Conservation (phyloP, 2,113 vertebrate species). For the Phrynocephalus versicolor region DNA sequence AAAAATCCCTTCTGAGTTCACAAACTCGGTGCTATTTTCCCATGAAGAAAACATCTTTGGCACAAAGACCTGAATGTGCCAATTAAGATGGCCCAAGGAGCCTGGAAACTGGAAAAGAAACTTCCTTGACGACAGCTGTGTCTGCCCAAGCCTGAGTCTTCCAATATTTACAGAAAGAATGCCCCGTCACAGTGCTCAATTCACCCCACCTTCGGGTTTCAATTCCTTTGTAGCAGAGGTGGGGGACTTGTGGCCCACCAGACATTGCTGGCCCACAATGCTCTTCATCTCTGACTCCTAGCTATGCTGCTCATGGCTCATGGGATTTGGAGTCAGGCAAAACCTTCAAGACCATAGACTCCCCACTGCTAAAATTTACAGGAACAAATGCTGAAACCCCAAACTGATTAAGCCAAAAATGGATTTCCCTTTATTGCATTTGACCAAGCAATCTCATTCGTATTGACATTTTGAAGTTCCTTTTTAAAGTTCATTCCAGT, state of each 20-base stretch:
- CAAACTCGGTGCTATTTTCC: conserved; percentile 61
- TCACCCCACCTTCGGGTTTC: neutral
- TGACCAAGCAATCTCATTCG: neutral
- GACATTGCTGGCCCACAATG: neutral
- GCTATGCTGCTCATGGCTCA: neutral
- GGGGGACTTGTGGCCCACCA: neutral
- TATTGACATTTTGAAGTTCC: no score
- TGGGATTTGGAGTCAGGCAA: neutral
- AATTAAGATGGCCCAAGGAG: conserved; percentile 53
- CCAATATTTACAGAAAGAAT: neutral
- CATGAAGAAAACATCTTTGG: conserved; percentile 67
- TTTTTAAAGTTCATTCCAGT: no score
- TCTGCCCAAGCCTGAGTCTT: conserved; percentile 17
- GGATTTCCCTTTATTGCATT: neutral
- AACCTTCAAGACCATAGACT: neutral
- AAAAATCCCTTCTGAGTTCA: conserved; percentile 67
- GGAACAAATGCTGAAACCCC: neutral
- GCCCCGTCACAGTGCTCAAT: neutral
- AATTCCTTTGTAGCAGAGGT: neutral
- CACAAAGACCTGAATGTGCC: conserved; percentile 60
- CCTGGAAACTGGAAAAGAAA: conserved; percentile 46
- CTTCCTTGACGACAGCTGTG: conserved; percentile 41
- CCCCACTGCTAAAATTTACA: neutral
- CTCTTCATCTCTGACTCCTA: neutral
- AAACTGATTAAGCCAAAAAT: neutral